Percentiles rank a stretch among this genome's conserved stretches.
These are phyloP conservation scores for Ardeotis arabs DNA, from an alignment of 2,113 vertebrate species.

Conservation along the genomic window DNA sequence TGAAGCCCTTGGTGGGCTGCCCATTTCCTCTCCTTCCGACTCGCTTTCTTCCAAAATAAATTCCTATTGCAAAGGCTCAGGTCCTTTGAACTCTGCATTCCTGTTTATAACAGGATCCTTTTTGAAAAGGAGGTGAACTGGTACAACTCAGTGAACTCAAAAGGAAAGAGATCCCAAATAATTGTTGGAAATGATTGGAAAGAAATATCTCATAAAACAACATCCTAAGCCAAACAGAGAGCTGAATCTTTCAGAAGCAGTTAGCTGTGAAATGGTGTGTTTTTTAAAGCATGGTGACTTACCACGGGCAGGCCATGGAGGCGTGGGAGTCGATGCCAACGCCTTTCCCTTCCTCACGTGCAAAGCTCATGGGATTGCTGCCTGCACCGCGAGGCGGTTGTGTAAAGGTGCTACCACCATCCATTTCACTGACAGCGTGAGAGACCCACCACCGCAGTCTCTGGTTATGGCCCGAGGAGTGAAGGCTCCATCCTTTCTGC, in stretches of 20 bases:
- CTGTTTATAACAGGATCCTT: slow-evolving; percentile 15
- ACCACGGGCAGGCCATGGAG: background rate
- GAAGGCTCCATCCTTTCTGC: background rate
- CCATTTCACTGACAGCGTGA: fast-evolving
- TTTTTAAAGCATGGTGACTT: background rate
- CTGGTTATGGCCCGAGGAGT: background rate
- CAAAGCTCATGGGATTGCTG: background rate
- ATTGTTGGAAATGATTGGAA: slow-evolving; percentile 6
- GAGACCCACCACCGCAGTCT: background rate
- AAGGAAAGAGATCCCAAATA: slow-evolving; percentile 32
- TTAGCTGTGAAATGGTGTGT: background rate
- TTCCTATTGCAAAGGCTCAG: slow-evolving; percentile 46
- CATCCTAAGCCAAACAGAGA: background rate
- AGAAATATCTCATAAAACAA: background rate
- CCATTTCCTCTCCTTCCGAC: slow-evolving; percentile 34
- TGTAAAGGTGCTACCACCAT: background rate
- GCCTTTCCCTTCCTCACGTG: background rate
- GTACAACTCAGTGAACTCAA: background rate
- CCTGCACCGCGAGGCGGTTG: fast-evolving
- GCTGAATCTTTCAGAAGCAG: background rate
- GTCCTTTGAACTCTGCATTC: slow-evolving; percentile 29
- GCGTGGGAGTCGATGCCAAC: background rate
- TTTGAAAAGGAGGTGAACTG: slow-evolving; percentile 1
- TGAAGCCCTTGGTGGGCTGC: slow-evolving; percentile 44
- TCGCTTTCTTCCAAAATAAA: slow-evolving; percentile 57